A percentile compares a stretch with the other conserved stretches of the same genome.
phyloP scores from a whole-genome alignment of 2,113 vertebrate genomes.

The Clupea harengus region DNA sequence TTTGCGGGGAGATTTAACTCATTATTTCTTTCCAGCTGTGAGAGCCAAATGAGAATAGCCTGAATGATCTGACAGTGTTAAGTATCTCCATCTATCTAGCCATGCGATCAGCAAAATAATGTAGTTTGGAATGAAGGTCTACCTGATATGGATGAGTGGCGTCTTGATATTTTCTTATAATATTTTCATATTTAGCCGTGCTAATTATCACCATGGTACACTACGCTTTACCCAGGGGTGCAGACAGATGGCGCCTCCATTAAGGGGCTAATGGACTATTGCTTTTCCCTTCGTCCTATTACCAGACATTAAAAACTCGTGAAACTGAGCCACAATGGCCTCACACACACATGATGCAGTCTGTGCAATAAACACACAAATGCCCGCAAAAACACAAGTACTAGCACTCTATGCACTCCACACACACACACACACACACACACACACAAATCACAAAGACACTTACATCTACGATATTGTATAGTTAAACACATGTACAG shows the following conservation, averaged over 20 bases:
- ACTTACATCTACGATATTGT: not conserved
- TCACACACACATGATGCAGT: not conserved
- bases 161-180: slow-evolving; percentile 38
- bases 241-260: slow-evolving; percentile 70
- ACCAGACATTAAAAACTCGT: slow-evolving; percentile 70
- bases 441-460: not conserved
- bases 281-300: slow-evolving; percentile 56
- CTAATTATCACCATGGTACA: slow-evolving; percentile 61
- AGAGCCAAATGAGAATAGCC: not conserved
- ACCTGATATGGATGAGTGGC: slow-evolving; percentile 17
- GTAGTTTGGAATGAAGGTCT: slow-evolving; percentile 15
- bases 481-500: too few species aligned
- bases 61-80: not conserved
- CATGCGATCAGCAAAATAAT: not conserved
- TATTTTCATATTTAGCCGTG: slow-evolving; percentile 60
- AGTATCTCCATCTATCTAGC: not conserved
- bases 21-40: not conserved
- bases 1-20: not conserved
- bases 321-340: slow-evolving; percentile 56
- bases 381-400: slow-evolving; percentile 50
- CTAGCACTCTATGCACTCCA: slow-evolving; percentile 37
- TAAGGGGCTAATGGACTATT: slow-evolving; percentile 71
- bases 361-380: not conserved
- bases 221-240: slow-evolving; percentile 61
- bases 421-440: not conserved